Evolutionary conservation across 2,888 invertebrate genomes (phyloP).

Genomic region (Rhodophaea formosa): DNA sequence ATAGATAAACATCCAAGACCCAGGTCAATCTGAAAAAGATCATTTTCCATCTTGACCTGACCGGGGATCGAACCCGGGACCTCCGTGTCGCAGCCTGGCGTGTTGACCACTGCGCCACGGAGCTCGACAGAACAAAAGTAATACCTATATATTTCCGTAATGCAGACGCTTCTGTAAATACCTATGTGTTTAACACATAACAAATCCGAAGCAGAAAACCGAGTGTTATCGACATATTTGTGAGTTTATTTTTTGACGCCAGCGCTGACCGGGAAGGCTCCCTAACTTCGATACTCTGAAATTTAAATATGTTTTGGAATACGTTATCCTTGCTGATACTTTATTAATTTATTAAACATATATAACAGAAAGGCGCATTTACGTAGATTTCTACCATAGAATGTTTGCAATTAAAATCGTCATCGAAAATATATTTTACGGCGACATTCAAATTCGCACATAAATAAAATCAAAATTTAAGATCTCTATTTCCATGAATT

Average conservation of each 20-base stretch:
- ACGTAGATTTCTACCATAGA: constrained; percentile 7
- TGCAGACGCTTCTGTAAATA: too few species aligned
- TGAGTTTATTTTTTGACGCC: background rate
- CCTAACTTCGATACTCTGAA: background rate
- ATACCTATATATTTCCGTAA: too few species aligned
- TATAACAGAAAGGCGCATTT: constrained; percentile 9
- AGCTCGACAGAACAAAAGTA: too few species aligned
- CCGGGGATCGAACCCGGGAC: too few species aligned
- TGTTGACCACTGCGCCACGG: too few species aligned
- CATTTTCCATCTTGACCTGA: too few species aligned
- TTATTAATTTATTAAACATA: constrained; percentile 8
- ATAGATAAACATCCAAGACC: too few species aligned
- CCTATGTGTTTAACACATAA: background rate
- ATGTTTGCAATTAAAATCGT: constrained; percentile 17
- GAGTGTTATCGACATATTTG: background rate
- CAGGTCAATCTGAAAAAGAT: too few species aligned
- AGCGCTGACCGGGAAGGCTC: background rate
- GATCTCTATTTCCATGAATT: constrained; percentile 25
- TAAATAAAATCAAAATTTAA: constrained; percentile 24
- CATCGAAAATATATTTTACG: constrained; percentile 10
- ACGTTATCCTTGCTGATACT: background rate
- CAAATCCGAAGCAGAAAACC: background rate
- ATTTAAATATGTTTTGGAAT: constrained; percentile 13
- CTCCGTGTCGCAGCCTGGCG: too few species aligned
- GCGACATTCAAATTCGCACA: constrained; percentile 15